Evolutionary conservation across 1,140 invertebrate genomes (phyloP).

Genomic region (Pemphigus obesinymphae): DNA sequence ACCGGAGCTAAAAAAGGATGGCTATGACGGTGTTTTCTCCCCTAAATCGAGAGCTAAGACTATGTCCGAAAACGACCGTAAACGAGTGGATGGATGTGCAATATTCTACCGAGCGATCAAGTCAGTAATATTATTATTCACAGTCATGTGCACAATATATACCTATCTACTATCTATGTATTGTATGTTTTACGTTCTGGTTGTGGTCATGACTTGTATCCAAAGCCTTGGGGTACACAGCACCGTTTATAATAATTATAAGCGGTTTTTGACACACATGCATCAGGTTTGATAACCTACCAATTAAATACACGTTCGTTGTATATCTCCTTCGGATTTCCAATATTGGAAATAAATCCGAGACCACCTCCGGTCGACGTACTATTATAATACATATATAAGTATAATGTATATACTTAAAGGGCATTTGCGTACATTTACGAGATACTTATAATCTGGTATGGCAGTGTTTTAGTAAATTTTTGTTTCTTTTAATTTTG

Average conservation of each 20-base stretch:
- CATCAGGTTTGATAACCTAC: conserved; percentile 3
- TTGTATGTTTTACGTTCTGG: conserved; percentile 1
- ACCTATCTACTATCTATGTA: neutral
- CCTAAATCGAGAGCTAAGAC: conserved; percentile 98
- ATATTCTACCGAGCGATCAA: conserved; percentile 94
- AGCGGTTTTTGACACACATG: conserved; percentile 32
- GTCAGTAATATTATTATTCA: conserved; percentile 58
- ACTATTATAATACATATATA: neutral
- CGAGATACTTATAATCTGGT: neutral
- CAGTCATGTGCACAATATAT: neutral
- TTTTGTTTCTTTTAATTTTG: neutral
- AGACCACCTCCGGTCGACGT: neutral
- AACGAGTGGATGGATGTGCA: conserved; percentile 98
- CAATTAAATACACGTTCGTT: neutral
- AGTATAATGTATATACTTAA: neutral
- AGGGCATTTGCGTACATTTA: neutral
- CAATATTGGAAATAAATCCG: neutral
- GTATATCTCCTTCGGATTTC: neutral
- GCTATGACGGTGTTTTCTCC: conserved; percentile 97
- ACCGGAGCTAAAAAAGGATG: conserved; percentile 87
- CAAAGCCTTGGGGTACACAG: neutral
- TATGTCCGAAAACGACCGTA: conserved; percentile 93
- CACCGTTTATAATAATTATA: conserved; percentile 21
- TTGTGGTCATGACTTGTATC: conserved; percentile 15
- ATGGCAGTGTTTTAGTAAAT: neutral